Percentiles rank a stretch among this genome's conserved stretches.
Conservation (phyloP, 2,797 vertebrate species). For the Pseudomugil tenellus region DNA sequence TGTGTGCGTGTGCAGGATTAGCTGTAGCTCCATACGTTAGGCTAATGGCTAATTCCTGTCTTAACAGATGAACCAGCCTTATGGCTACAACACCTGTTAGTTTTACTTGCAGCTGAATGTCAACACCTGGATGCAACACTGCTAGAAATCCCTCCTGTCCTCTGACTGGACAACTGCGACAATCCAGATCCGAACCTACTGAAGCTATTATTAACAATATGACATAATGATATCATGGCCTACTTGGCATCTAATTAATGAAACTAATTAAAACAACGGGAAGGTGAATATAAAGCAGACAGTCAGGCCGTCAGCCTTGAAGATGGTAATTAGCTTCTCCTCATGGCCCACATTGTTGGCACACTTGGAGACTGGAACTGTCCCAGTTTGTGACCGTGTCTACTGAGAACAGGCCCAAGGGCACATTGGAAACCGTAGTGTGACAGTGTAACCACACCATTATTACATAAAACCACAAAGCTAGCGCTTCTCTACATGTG, state of each 20-base stretch:
- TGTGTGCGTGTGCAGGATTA: conserved; percentile 54
- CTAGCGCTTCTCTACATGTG: too few species aligned
- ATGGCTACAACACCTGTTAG: conserved; percentile 41
- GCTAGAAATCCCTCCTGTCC: not conserved
- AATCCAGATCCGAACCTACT: conserved; percentile 9
- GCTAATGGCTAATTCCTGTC: conserved; percentile 56
- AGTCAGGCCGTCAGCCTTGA: conserved; percentile 28
- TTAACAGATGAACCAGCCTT: conserved; percentile 64
- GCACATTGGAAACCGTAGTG: too few species aligned
- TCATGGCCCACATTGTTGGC: conserved; percentile 60
- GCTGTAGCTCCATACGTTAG: conserved; percentile 37
- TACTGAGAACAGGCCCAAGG: too few species aligned
- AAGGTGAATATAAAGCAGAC: conserved; percentile 27
- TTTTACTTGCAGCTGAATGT: not conserved
- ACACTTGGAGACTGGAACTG: conserved; percentile 51
- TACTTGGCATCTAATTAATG: conserved; percentile 64
- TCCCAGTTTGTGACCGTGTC: conserved; percentile 39
- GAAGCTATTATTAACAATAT: conserved; percentile 9
- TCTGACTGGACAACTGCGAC: conserved; percentile 1
- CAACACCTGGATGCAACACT: not conserved
- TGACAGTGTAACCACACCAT: too few species aligned
- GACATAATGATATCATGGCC: conserved; percentile 41
- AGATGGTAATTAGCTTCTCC: conserved; percentile 63
- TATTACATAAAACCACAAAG: too few species aligned
- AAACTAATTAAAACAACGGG: conserved; percentile 55